Evolutionary conservation across 2,113 vertebrate genomes (phyloP), one percentile per base, ranked within the genome.

Genomic region (Burhinus bistriatus): DNA sequence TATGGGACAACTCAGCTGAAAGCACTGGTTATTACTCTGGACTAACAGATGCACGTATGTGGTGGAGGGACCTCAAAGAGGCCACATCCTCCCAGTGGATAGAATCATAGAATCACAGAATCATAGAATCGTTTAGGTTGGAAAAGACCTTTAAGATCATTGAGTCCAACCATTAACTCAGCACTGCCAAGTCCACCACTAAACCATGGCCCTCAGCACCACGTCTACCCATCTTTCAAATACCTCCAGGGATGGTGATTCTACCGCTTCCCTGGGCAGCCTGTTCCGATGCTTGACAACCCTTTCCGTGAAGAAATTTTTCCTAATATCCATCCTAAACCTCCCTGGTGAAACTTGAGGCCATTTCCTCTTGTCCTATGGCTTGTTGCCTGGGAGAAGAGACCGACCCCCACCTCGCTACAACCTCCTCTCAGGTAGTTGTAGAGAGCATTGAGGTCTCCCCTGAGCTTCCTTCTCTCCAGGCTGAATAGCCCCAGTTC

Each of bases 21-120:
- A 42, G 65, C 59, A 2, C n/a, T 29, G 42, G 3, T 14, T 15
- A 12, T 15, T 62, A 3, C 19, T 38, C 55, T 52, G 40, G 57
- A 55, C 30, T 34, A 9, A 27, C 38, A 66, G 62, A 71, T 9
- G 19, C 23, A 20, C 0, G 0, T 16, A 15, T 45, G 40, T 44
- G 61, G 45, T 22, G 55, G 34, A 55, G 36, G 49, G 36, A 5
- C 23, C 32, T 22, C n/a, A n/a, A n/a, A n/a, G n/a, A n/a, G n/a
- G 8, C 38, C 51, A 34, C 22, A 30, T 16, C 29, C 17, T 49
- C 9, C 15, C 9, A 25, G n/a, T 7, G 12, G 18, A 30, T 12
- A 64, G 61, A 64, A 27, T 62, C 61, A 18, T 17, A 64, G 36
- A 64, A 27, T 40, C 61, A 18, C 26, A 38, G 59, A 64, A 27